Conservation (phyloP, 2,888 invertebrate genomes). For the Bombylius major region DNA sequence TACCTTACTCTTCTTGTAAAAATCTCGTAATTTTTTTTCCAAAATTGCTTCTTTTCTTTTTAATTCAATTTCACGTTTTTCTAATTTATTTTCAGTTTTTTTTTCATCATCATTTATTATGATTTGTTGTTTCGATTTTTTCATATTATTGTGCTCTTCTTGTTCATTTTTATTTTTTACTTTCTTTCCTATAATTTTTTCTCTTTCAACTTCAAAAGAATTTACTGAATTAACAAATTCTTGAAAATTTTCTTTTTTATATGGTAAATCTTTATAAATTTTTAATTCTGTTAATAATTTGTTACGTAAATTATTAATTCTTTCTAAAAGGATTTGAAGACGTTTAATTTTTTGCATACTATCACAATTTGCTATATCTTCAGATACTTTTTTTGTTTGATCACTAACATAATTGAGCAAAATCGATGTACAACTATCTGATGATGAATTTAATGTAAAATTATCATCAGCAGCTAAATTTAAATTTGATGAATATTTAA, state of each 20-base stretch:
- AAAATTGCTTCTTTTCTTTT: constrained; percentile 24
- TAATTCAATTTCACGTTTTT: constrained; percentile 22
- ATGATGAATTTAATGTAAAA: constrained; percentile 17
- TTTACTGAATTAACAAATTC: constrained; percentile 18
- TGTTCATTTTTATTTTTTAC: constrained; percentile 1
- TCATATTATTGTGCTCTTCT: not conserved
- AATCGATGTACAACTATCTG: constrained; percentile 30
- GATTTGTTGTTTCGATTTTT: not conserved
- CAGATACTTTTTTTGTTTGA: constrained; percentile 26
- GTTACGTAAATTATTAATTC: constrained; percentile 25
- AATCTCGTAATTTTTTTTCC: constrained; percentile 20
- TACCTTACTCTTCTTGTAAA: constrained; percentile 15
- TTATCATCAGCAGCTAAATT: not conserved
- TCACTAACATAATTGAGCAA: constrained; percentile 30
- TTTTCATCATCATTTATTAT: constrained; percentile 2
- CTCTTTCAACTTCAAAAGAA: constrained; percentile 24
- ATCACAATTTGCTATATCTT: constrained; percentile 23
- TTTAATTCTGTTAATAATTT: constrained; percentile 25
- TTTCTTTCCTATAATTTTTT: constrained; percentile 17
- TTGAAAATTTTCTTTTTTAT: constrained; percentile 10
- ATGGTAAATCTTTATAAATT: constrained; percentile 9
- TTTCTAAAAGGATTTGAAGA: constrained; percentile 22
- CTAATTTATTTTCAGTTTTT: constrained; percentile 8
- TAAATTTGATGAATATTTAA: not conserved
- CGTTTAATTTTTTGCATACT: constrained; percentile 20